Conservation (phyloP, 2,113 vertebrate species). For the Eolophus roseicapilla region DNA sequence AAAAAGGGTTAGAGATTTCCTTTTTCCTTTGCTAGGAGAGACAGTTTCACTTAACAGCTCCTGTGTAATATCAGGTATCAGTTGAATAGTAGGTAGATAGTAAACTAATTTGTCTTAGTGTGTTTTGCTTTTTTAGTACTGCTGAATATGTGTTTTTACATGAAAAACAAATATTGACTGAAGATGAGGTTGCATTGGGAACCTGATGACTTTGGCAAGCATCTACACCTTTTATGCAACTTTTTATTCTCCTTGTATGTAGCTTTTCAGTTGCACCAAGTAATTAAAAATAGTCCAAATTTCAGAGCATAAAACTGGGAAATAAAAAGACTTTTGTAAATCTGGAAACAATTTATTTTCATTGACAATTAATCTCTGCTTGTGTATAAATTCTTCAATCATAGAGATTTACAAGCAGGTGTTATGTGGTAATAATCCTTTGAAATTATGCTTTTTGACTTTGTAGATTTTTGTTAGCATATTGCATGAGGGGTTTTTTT, state of each 20-base stretch:
- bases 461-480: not conserved
- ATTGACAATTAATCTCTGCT: not conserved
- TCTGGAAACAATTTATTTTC: not conserved
- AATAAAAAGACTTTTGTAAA: not conserved
- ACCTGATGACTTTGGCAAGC: not conserved
- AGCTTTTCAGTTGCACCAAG: not conserved
- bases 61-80: not conserved
- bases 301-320: not conserved
- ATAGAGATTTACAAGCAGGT: not conserved
- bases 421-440: not conserved
- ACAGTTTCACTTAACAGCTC: not conserved
- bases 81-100: not conserved
- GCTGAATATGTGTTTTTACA: constrained; percentile 1
- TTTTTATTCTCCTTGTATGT: not conserved
- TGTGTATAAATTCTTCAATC: not conserved
- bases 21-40: not conserved
- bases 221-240: not conserved
- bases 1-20: not conserved
- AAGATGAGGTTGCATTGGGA: not conserved
- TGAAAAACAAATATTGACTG: not conserved
- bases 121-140: not conserved
- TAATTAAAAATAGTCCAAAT: not conserved
- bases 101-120: not conserved
- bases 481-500: not conserved
- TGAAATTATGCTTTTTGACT: not conserved